Conservation (phyloP, 2,797 vertebrate genomes). For the Amphiprion clarkii region DNA sequence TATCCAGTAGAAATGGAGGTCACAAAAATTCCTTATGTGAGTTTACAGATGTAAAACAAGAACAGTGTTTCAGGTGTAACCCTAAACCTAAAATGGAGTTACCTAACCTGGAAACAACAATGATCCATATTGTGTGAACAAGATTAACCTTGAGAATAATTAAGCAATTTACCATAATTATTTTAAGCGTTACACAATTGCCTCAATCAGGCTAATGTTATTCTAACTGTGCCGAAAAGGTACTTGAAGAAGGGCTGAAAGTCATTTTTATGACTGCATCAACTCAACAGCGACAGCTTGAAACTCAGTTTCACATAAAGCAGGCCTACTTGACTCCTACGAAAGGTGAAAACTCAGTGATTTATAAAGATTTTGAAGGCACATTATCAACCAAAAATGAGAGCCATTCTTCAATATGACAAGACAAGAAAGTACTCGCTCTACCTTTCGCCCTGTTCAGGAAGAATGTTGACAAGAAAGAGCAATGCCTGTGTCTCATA, state of each 20-base stretch:
- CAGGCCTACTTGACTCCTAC: slow-evolving; percentile 24
- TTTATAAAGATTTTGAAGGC: slow-evolving; percentile 60
- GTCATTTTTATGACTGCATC: slow-evolving; percentile 38
- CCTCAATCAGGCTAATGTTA: not conserved
- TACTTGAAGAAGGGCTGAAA: not conserved
- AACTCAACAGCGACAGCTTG: slow-evolving; percentile 10
- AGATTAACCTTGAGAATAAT: slow-evolving; percentile 6
- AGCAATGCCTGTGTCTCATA: slow-evolving; percentile 48
- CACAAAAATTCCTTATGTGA: too few species aligned
- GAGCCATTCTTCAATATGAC: slow-evolving; percentile 65
- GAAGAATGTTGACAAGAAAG: slow-evolving; percentile 60
- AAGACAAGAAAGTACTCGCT: slow-evolving; percentile 59
- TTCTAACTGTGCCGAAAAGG: not conserved
- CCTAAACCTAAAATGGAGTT: too few species aligned
- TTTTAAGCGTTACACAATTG: not conserved
- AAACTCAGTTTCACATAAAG: slow-evolving; percentile 34
- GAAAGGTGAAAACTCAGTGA: slow-evolving; percentile 45
- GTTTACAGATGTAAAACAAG: too few species aligned
- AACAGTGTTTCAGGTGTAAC: too few species aligned
- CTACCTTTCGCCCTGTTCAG: slow-evolving; percentile 31
- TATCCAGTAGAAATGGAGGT: too few species aligned
- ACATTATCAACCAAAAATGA: slow-evolving; percentile 64
- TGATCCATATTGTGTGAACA: not conserved
- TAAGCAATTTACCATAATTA: not conserved
- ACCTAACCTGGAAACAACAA: too few species aligned